Conservation (phyloP, 2,888 invertebrate species). For the Maniola hyperantus region DNA sequence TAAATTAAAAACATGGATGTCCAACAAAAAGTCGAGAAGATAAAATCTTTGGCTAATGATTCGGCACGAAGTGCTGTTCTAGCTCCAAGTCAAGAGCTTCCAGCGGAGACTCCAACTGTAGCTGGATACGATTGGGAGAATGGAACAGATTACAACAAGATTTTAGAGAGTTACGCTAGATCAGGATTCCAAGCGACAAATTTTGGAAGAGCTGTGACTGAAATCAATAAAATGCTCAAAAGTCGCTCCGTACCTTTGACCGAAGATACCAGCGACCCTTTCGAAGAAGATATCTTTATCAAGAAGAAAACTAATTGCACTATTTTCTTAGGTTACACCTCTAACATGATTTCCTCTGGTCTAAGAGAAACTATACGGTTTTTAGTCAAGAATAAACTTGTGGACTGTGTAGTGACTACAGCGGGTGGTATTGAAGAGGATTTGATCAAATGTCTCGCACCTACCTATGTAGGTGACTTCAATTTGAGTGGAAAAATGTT, state of each 20-base stretch:
- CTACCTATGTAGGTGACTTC: slow-evolving; percentile 97
- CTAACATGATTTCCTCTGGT: slow-evolving; percentile 98
- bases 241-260: slow-evolving; percentile 87
- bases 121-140: slow-evolving; percentile 96
- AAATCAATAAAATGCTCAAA: slow-evolving; percentile 95
- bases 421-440: slow-evolving; percentile 99
- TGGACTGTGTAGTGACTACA: slow-evolving; percentile 98
- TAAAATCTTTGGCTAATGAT: slow-evolving; percentile 64
- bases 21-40: slow-evolving; percentile 50
- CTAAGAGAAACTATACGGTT: slow-evolving; percentile 95
- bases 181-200: slow-evolving; percentile 99
- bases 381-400: slow-evolving; percentile 84
- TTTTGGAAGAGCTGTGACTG: slow-evolving; percentile 94
- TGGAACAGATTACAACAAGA: slow-evolving; percentile 91
- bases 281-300: slow-evolving; percentile 91
- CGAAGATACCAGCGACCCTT: slow-evolving; percentile 84
- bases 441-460: slow-evolving; percentile 98
- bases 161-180: slow-evolving; percentile 89
- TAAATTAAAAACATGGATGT: slow-evolving; percentile 54
- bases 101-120: slow-evolving; percentile 86
- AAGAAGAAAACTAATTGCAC: slow-evolving; percentile 92
- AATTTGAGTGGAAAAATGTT: slow-evolving; percentile 89
- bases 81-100: slow-evolving; percentile 85
- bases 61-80: slow-evolving; percentile 88
- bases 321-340: slow-evolving; percentile 98